A percentile compares a stretch with the other conserved stretches of the same genome.
Evolutionary conservation across 2,888 invertebrate species (phyloP).

Genomic region (Entomobrya multifasciata): DNA sequence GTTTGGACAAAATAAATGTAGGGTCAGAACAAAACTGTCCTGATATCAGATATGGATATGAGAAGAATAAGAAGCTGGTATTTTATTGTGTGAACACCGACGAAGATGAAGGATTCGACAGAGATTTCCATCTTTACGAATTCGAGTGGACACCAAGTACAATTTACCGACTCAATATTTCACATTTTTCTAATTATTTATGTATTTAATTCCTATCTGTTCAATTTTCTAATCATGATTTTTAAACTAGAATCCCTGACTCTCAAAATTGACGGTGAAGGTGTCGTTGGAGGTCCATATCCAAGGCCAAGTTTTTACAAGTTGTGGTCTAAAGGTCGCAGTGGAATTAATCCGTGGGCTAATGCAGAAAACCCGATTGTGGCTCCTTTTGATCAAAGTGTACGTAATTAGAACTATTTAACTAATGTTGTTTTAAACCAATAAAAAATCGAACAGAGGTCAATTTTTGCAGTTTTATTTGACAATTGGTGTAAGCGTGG

Average conservation of each 20-base stretch:
- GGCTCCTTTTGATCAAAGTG: slow-evolving; percentile 73
- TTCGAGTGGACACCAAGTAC: slow-evolving; percentile 73
- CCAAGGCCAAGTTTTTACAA: slow-evolving; percentile 66
- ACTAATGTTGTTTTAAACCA: slow-evolving; percentile 4
- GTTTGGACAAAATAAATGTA: slow-evolving; percentile 46
- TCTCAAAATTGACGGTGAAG: slow-evolving; percentile 72
- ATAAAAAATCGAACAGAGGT: no score
- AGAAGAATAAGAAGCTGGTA: slow-evolving; percentile 26
- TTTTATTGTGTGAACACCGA: slow-evolving; percentile 59
- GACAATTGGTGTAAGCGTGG: slow-evolving; percentile 63
- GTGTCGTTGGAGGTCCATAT: slow-evolving; percentile 61
- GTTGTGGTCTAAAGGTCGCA: slow-evolving; percentile 57
- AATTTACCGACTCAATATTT: no score
- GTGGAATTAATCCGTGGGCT: slow-evolving; percentile 63
- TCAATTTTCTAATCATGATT: no score
- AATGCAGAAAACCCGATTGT: slow-evolving; percentile 47
- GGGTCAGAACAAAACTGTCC: slow-evolving; percentile 71
- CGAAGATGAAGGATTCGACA: slow-evolving; percentile 64
- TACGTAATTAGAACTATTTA: slow-evolving; percentile 22
- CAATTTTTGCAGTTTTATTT: slow-evolving; percentile 63
- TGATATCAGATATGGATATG: slow-evolving; percentile 61
- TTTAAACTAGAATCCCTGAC: no score
- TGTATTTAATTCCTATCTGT: no score
- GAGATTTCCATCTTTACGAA: slow-evolving; percentile 69
- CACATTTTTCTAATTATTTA: no score